Evolutionary conservation across 2,797 vertebrate genomes (phyloP).

Genomic region (Bradypodion ventrale): DNA sequence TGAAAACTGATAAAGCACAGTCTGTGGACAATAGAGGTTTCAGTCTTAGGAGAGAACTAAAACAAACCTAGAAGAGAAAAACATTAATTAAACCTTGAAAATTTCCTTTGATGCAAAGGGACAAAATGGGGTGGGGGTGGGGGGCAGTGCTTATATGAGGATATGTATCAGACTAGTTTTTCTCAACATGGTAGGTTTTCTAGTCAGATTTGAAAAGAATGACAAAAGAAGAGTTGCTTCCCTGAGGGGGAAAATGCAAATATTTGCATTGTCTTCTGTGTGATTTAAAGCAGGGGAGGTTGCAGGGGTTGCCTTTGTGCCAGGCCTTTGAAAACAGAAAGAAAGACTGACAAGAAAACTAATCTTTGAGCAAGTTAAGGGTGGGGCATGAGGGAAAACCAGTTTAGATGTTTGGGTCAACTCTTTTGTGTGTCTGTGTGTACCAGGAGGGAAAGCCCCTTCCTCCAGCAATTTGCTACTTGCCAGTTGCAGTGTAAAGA

Average conservation of each 20-base stretch:
- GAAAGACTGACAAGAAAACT: neutral
- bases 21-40: neutral
- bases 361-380: constrained; percentile 7
- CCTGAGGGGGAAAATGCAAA: constrained; percentile 43
- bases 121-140: too few relatives aligned
- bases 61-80: neutral
- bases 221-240: neutral
- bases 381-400: neutral
- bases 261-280: constrained; percentile 46
- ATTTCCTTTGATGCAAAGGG: constrained; percentile 2
- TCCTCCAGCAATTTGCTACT: neutral
- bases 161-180: constrained; percentile 28
- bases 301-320: constrained; percentile 5
- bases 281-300: neutral
- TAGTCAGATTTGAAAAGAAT: neutral
- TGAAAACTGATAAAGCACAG: neutral
- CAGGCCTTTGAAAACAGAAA: constrained; percentile 22
- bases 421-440: constrained; percentile 19
- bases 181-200: constrained; percentile 31
- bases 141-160: constrained; percentile 24
- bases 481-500: neutral
- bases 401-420: neutral
- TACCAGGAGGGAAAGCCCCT: neutral
- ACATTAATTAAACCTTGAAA: neutral
- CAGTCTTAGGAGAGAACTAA: neutral